Conservation (phyloP, 2,113 vertebrate species). For the Apodemus sylvaticus region DNA sequence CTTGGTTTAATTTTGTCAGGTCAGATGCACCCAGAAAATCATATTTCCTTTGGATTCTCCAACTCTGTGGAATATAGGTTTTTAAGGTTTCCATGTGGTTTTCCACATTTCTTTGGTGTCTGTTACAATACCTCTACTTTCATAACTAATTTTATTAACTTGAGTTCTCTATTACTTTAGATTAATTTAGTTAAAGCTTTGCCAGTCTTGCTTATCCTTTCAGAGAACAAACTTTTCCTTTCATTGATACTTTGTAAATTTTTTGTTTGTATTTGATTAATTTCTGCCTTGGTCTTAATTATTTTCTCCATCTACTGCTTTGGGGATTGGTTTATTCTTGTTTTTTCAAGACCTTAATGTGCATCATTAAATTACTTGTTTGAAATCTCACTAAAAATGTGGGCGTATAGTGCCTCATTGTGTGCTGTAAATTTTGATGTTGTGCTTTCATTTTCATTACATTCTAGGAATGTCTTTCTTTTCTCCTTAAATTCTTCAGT, state of each 20-base stretch:
- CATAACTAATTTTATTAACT: neutral
- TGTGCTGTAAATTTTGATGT: neutral
- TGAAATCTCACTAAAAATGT: neutral
- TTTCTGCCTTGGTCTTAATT: neutral
- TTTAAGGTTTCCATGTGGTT: neutral
- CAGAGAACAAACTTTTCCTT: neutral
- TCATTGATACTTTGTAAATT: neutral
- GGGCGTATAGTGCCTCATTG: neutral
- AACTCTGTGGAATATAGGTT: neutral
- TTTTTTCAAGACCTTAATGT: neutral
- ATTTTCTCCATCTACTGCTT: neutral
- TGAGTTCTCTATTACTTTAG: neutral
- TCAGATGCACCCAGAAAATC: neutral
- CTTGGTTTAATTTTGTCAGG: neutral
- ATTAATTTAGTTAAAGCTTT: neutral
- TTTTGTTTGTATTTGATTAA: neutral
- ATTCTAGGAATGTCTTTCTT: neutral
- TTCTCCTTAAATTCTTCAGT: neutral
- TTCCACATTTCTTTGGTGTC: neutral
- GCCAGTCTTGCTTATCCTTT: neutral
- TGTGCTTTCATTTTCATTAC: neutral
- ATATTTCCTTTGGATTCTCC: neutral
- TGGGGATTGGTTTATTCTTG: neutral
- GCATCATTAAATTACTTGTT: neutral
- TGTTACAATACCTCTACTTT: neutral